Base-by-base conservation (phyloP, 2,888 invertebrate species). In the Bursaphelenchus okinawaensis region DNA sequence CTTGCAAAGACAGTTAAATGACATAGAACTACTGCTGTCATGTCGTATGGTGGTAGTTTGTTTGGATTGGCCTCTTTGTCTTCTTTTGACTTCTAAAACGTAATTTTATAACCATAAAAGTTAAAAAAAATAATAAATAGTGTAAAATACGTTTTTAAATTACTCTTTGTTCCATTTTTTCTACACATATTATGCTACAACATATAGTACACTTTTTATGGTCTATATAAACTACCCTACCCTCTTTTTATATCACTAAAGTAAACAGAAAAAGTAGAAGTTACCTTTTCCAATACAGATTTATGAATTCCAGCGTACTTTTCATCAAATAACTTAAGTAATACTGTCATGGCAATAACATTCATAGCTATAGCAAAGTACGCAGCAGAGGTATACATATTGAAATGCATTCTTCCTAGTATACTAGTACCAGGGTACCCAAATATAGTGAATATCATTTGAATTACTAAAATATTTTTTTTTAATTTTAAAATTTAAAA, bases 231-330 rank as follows among this genome's bases (percentile, higher is more conserved):
- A 40, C 16, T 40, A 40, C 12, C 12, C 12, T 29, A 40, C n/a
- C 1, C 12, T 40, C 3, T 40, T 40, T 1, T 40, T 40, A 16
- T 40, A 40, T 29, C 12, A 9, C 12, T 29, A n/a, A n/a, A n/a
- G n/a, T n/a, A n/a, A n/a, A n/a, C 6, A 40, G 16, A 40, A 12
- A 29, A 12, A 29, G 7, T 4, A 40, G 16, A 12, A n/a, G 16
- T 40, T 40, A 40, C 40, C 12, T 40, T 40, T 40, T 40, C 40
- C 40, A 40, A n/a, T n/a, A 40, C 40, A 12, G 40, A 40, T 6
- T 40, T 40, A n/a, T 40, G 16, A 7, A 63, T 40, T 29, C 64
- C 61, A n/a, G 64, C 57, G 26, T 63, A 63, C 12, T 23, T 20
- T 24, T 63, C 64, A n/a, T n/a, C 62, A 20, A 63, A 63, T 6